Percentiles rank a stretch among this genome's conserved stretches.
phyloP scores from a whole-genome alignment of 2,888 invertebrate species.

The Eubasilissa splendida region DNA sequence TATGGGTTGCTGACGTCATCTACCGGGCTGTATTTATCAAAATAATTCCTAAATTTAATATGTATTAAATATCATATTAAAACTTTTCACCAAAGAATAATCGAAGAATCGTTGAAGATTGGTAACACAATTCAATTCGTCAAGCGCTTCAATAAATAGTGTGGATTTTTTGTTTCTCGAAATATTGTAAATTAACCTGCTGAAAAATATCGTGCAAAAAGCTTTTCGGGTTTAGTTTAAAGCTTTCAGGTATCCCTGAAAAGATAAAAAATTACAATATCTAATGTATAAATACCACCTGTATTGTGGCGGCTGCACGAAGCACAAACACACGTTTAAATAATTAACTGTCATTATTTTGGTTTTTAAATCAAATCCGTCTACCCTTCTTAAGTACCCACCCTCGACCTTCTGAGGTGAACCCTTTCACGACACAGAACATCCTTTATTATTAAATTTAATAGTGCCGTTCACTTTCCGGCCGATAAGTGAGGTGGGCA shows the following conservation, averaged over 20 bases:
- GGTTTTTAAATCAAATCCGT: conserved; percentile 7
- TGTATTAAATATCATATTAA: too few relatives aligned
- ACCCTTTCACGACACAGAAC: conserved; percentile 15
- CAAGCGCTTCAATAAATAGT: too few relatives aligned
- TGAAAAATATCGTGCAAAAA: neutral
- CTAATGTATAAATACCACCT: neutral
- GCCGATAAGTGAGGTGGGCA: conserved; percentile 33
- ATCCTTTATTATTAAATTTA: conserved; percentile 31
- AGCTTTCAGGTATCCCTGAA: neutral
- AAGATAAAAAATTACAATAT: neutral
- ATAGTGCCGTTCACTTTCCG: conserved; percentile 17
- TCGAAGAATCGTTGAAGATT: too few relatives aligned
- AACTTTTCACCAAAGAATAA: too few relatives aligned
- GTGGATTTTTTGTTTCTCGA: too few relatives aligned
- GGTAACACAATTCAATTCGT: too few relatives aligned
- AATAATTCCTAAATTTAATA: too few relatives aligned
- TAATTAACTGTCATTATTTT: neutral
- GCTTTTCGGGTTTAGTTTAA: too few relatives aligned
- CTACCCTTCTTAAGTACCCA: neutral
- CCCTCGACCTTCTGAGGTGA: conserved; percentile 1
- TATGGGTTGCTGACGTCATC: too few relatives aligned
- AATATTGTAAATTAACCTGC: neutral
- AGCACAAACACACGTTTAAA: neutral
- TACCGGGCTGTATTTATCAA: too few relatives aligned
- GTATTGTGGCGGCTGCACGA: neutral